These are phyloP conservation scores for Amyelois transitella DNA, from an alignment of 1,140 invertebrate genomes.

Conservation along the genomic window DNA sequence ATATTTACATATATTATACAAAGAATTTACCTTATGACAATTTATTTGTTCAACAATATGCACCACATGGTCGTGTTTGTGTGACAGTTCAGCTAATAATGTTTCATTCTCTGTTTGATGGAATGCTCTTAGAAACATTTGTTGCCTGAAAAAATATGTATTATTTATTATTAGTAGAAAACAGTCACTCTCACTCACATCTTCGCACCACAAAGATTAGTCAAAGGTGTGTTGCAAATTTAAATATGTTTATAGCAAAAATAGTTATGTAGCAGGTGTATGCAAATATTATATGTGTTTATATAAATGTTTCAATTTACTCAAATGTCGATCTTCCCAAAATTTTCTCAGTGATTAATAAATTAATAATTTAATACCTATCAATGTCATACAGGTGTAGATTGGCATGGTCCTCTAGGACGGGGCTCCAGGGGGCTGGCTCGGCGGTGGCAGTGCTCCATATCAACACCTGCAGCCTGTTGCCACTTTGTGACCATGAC, in stretches of 20 bases:
- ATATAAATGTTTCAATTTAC: too few relatives aligned
- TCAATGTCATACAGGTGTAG: slow-evolving; percentile 61
- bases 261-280: too few relatives aligned
- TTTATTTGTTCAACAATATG: slow-evolving; percentile 57
- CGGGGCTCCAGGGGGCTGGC: slow-evolving; percentile 68
- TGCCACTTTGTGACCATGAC: slow-evolving; percentile 35
- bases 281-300: too few relatives aligned
- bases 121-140: slow-evolving; percentile 44
- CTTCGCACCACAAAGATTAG: too few relatives aligned
- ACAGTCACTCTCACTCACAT: too few relatives aligned
- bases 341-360: too few relatives aligned
- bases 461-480: slow-evolving; percentile 40
- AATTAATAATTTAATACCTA: slow-evolving; percentile 34
- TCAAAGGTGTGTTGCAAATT: too few relatives aligned
- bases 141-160: slow-evolving; percentile 40
- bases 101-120: slow-evolving; percentile 65
- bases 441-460: slow-evolving; percentile 59
- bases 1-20: too few relatives aligned
- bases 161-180: too few relatives aligned
- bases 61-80: slow-evolving; percentile 36
- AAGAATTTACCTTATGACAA: slow-evolving; percentile 50
- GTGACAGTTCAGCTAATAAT: slow-evolving; percentile 49
- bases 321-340: too few relatives aligned
- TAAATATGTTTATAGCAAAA: too few relatives aligned
- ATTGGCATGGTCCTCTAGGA: slow-evolving; percentile 63